A percentile compares a stretch with the other conserved stretches of the same genome.
phyloP scores from a whole-genome alignment of 2,888 invertebrate genomes.

The Lepidocyrtoides sp. region DNA sequence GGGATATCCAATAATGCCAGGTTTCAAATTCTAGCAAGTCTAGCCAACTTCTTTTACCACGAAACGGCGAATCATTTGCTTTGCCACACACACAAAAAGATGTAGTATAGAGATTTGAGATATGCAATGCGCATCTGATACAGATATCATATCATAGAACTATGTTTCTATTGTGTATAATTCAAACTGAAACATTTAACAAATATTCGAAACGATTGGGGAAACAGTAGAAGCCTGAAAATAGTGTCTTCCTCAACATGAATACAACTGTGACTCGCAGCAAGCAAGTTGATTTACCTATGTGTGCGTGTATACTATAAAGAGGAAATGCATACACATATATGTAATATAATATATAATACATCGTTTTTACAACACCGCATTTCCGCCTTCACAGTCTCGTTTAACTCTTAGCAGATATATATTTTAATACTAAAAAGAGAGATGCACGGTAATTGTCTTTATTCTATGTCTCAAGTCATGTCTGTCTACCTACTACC shows the following conservation, averaged over 20 bases:
- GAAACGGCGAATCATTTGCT: neutral
- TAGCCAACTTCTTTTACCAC: conserved; percentile 35
- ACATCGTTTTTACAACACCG: conserved; percentile 50
- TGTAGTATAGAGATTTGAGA: neutral
- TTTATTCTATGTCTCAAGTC: neutral
- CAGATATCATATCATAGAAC: neutral
- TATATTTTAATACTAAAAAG: conserved; percentile 8
- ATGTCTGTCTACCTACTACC: conserved; percentile 8
- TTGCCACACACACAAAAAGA: neutral
- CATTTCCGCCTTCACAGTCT: conserved; percentile 74
- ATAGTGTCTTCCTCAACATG: conserved; percentile 13
- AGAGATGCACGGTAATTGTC: conserved; percentile 54
- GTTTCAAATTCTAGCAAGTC: conserved; percentile 40
- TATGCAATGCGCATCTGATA: neutral
- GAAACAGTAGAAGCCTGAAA: conserved; percentile 24
- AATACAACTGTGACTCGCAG: neutral
- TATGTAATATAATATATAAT: neutral
- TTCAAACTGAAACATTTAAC: conserved; percentile 34
- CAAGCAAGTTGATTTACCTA: neutral
- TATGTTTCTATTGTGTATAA: neutral
- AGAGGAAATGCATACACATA: neutral
- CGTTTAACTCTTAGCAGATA: conserved; percentile 36
- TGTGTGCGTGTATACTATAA: neutral
- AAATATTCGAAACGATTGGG: conserved; percentile 36
- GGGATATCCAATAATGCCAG: conserved; percentile 53